Evolutionary conservation across 2,888 invertebrate genomes (phyloP), one percentile per base, ranked within the genome.

Genomic region (Lottia gigantea): DNA sequence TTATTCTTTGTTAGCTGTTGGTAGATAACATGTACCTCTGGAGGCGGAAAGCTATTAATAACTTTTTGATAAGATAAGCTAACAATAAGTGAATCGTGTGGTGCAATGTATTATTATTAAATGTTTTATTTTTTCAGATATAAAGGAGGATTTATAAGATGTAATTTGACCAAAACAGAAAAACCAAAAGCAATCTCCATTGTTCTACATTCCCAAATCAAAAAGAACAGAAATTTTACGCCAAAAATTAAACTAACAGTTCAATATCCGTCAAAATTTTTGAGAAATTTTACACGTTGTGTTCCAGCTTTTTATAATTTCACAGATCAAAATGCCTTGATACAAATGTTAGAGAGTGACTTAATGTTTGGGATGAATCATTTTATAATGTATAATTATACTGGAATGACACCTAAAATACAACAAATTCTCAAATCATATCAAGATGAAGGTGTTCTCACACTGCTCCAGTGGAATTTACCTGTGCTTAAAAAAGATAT

Each of bases 341-440:
- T 55, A 23, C 55, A 55, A 55, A 55, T 55, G 55, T 55, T 55
- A 14, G 55, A 55, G 8, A 55, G 19, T 19, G 55, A 55, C 23
- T 23, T 55, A 23, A 19, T 55, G 23, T 19, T 55, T 19, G 55
- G 55, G 12, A 55, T 55, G 55, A 14, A 55, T 23, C 23, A 55
- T 55, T 55, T 55, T 55, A 55, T 55, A 12, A 55, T 55, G 23
- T 55, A 55, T 55, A 55, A 55, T 55, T 55, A 23, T 11, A 14
- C 12, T 55, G 12, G 23, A 19, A 55, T 23, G 11, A 19, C 8
- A 12, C 14, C 55, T 23, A 0, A 11, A 14, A 23, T 55, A 23
- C 19, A 55, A 23, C 19, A 11, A 12, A 23, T 23, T 55, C 12
- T 55, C 12, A 4, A 55, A 23, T 55, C 23, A 23, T 55, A 55